Percentiles rank a stretch among this genome's conserved stretches.
Evolutionary conservation across 23 tunicate genomes (phyloP).

Genomic region (Ciona savignyi): DNA sequence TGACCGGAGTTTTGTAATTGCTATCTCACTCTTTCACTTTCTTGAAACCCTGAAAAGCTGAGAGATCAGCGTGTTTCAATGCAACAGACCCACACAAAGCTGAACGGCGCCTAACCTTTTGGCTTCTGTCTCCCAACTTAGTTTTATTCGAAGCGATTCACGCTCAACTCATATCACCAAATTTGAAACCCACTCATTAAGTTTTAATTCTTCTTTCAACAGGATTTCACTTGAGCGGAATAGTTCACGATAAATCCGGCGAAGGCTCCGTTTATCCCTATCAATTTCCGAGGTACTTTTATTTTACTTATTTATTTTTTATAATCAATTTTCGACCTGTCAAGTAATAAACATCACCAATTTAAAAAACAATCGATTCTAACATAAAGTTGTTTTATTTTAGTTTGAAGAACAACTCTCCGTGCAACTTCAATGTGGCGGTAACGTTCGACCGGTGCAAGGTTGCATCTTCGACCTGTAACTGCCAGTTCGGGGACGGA

Average conservation of each 20-base stretch:
- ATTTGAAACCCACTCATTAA: too few relatives aligned
- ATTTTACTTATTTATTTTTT: too few relatives aligned
- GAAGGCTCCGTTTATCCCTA: not conserved
- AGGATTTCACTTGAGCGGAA: constrained; percentile 76
- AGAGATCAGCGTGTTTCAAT: not conserved
- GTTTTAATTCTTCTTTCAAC: not conserved
- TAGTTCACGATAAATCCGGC: constrained; percentile 23
- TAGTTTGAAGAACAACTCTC: not conserved
- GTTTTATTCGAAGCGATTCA: not conserved
- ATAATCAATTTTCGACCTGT: too few relatives aligned
- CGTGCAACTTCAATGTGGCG: constrained; percentile 25
- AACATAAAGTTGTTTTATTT: not conserved
- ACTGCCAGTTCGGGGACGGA: constrained; percentile 42
- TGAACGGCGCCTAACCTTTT: not conserved
- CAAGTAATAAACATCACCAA: too few relatives aligned
- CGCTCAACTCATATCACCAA: too few relatives aligned
- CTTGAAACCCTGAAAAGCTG: not conserved
- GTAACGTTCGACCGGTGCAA: constrained; percentile 82
- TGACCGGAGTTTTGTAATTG: not conserved
- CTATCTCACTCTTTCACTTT: not conserved
- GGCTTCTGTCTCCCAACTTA: not conserved
- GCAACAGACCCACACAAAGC: not conserved
- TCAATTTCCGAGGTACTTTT: not conserved
- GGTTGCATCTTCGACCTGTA: constrained; percentile 66
- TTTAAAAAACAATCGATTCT: not conserved